Evolutionary conservation across 2,797 vertebrate species (phyloP), one percentile per base, ranked within the genome.

Genomic region (Enteromius fasciolatus): DNA sequence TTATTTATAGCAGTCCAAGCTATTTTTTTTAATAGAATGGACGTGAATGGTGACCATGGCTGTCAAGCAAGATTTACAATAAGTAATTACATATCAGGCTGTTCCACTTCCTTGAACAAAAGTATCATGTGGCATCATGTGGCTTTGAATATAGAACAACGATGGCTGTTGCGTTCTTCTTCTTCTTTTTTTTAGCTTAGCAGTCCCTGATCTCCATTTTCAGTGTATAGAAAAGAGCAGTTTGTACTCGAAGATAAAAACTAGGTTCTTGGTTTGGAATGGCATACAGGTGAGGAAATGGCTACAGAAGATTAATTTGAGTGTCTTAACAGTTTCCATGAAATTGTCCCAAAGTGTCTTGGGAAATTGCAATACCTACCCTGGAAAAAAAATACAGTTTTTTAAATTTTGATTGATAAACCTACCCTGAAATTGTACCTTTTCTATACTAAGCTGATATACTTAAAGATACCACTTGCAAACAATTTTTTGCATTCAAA

Each of bases 61-160:
- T 41, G 73, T 76, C 74, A 39, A 75, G 20, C 3, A 4, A 61
- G 36, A 28, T 76, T 76, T 59, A 28, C n/a, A 41, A 20, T 61
- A 28, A 25, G 25, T 76, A 25, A 57, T 25, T 41, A 36, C n/a
- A 41, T 76, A 23, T 76, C 54, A n/a, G 28, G 48, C 46, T 52
- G 15, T 5, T 75, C 20, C 17, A 10, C 54, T 23, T 57, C 54
- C 4, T 57, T 12, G 20, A 52, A 74, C 28, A n/a, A 74, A 74
- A 28, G 41, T 25, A 18, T 70, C 23, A 48, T 11, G 10, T 48
- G 44, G 23, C 23, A 48, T 48, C 41, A 70, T 25, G 11, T 41
- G 41, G 41, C 10, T 41, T 69, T 6, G n/a, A 15, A 15, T 23
- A 68, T 44, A 68, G 20, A 68, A 44, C 3, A 68, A 68, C 7